Evolutionary conservation across 1,140 invertebrate genomes (phyloP).

Genomic region (Littorina saxatilis): DNA sequence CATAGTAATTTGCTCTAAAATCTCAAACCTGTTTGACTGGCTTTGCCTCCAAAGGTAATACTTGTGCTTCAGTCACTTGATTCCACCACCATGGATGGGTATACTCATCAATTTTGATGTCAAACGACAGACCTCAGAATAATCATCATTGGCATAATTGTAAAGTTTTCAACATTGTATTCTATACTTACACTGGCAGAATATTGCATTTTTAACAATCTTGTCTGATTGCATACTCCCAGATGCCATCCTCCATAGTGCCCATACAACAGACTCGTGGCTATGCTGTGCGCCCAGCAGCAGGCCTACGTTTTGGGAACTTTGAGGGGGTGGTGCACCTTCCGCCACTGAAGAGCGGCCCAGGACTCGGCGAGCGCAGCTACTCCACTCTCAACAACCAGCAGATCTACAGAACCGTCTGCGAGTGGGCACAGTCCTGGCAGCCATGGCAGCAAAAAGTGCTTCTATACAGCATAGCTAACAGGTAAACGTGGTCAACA

Average conservation of each 20-base stretch:
- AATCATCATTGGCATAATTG: constrained; percentile 46
- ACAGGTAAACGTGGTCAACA: constrained; percentile 59
- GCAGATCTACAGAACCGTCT: constrained; percentile 67
- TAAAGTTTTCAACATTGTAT: constrained; percentile 49
- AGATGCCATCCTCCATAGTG: constrained; percentile 64
- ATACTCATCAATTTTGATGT: neutral
- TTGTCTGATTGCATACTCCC: constrained; percentile 44
- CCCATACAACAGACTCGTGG: constrained; percentile 59
- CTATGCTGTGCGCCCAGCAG: constrained; percentile 54
- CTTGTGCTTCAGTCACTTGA: neutral
- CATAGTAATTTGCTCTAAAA: too few species aligned
- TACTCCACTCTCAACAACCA: constrained; percentile 65
- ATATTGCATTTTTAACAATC: constrained; percentile 60
- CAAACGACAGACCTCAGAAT: constrained; percentile 60
- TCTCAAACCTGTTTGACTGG: too few species aligned
- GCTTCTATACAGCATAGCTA: constrained; percentile 65
- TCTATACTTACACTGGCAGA: constrained; percentile 48
- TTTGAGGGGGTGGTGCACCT: constrained; percentile 65
- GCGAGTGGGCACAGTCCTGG: constrained; percentile 70
- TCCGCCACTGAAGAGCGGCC: constrained; percentile 50
- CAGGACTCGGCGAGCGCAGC: constrained; percentile 42
- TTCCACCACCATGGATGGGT: too few species aligned
- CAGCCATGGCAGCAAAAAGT: constrained; percentile 70
- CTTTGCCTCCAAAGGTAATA: too few species aligned
- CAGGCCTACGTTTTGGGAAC: constrained; percentile 66